Evolutionary conservation across 1,140 invertebrate species (phyloP).

Genomic region (honey bee (Apis mellifera)): Amel_HAv3.1 CM009934.2:9077001-9077500

Average conservation of each 20-base stretch:
- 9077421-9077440: background rate
- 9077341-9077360: background rate
- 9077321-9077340: too few relatives aligned
- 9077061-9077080: too few relatives aligned
- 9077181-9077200: background rate
- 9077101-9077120: too few relatives aligned
- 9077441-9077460: background rate
- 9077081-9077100: too few relatives aligned
- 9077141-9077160: too few relatives aligned
- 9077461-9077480: background rate
- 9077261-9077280: background rate
- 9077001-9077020: background rate
- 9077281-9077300: background rate
- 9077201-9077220: background rate
- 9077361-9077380: background rate
- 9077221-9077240: background rate
- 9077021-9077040: background rate
- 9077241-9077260: background rate
- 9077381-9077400: constrained; percentile 27
- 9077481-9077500: background rate
- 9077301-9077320: background rate
- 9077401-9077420: background rate
- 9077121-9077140: too few relatives aligned
- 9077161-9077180: too few relatives aligned
- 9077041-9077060: too few relatives aligned